A percentile compares a stretch with the other conserved stretches of the same genome.
These are phyloP conservation scores for Epicauta chinensis DNA, from an alignment of 1,140 invertebrate species.

Conservation along the genomic window DNA sequence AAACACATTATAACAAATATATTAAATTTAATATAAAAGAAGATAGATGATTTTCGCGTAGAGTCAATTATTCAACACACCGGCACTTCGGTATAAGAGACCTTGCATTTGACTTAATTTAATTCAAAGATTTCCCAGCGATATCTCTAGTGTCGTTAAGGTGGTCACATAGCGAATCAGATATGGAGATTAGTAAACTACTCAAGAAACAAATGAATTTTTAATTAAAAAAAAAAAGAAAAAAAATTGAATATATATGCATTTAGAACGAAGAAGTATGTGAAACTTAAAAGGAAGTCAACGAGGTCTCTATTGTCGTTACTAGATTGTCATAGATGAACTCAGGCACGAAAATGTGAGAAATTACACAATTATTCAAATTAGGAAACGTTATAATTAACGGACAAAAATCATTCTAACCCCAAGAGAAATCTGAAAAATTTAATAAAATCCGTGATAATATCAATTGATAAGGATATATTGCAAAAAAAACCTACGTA, in stretches of 20 bases:
- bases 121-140: conserved; percentile 39
- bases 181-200: conserved; percentile 39
- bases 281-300: conserved; percentile 14
- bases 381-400: too few species aligned
- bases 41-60: conserved; percentile 23
- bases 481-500: too few species aligned
- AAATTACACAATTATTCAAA: conserved; percentile 7
- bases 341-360: conserved; percentile 14
- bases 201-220: conserved; percentile 36
- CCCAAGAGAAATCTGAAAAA: too few species aligned
- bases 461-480: too few species aligned
- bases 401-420: too few species aligned
- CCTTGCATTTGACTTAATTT: conserved; percentile 37
- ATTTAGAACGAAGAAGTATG: conserved; percentile 21
- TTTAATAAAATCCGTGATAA: too few species aligned
- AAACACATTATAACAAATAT: conserved; percentile 1
- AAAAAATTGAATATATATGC: conserved; percentile 18
- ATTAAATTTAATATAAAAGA: conserved; percentile 12
- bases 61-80: conserved; percentile 31
- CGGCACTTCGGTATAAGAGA: conserved; percentile 29
- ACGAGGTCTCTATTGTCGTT: conserved; percentile 16
- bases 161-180: conserved; percentile 38
- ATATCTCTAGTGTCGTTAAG: conserved; percentile 37
- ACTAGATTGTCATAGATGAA: conserved; percentile 11
- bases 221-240: conserved; percentile 33